Conservation (phyloP, 2,888 invertebrate genomes). For the Epistrophe grossulariae region DNA sequence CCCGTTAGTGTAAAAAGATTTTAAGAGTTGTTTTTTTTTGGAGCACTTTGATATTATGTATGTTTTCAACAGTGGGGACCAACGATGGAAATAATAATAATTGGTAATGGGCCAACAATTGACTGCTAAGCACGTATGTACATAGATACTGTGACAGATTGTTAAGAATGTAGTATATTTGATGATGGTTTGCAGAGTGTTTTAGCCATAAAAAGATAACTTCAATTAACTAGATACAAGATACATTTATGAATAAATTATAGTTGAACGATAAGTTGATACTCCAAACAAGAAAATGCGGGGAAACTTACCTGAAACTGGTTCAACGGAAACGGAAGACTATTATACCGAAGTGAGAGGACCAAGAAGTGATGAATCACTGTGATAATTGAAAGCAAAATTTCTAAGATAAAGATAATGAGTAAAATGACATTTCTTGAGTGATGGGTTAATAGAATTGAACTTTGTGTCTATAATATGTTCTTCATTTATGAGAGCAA, state of each 20-base stretch:
- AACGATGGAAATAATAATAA: not conserved
- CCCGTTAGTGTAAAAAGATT: conserved; percentile 27
- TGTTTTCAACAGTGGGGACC: conserved; percentile 16
- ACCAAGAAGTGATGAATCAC: not conserved
- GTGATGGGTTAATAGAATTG: not conserved
- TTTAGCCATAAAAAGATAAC: not conserved
- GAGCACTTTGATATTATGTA: not conserved
- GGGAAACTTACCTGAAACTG: not conserved
- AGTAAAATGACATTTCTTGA: not conserved
- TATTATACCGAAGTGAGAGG: not conserved
- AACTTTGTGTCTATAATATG: too few relatives aligned
- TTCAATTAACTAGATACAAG: conserved; percentile 8
- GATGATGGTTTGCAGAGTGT: not conserved
- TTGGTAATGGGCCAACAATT: conserved; percentile 28
- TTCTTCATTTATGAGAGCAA: too few relatives aligned
- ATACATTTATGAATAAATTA: conserved; percentile 15
- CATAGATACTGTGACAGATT: conserved; percentile 13
- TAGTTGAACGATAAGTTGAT: not conserved
- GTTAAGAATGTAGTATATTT: conserved; percentile 5
- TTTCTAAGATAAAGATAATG: not conserved
- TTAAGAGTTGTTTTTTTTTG: not conserved
- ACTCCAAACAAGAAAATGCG: not conserved
- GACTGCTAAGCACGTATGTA: conserved; percentile 6
- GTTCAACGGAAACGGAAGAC: not conserved
- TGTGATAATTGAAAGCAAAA: not conserved